Conservation (phyloP, 2,113 vertebrate species). For the Semnornis frantzii region DNA sequence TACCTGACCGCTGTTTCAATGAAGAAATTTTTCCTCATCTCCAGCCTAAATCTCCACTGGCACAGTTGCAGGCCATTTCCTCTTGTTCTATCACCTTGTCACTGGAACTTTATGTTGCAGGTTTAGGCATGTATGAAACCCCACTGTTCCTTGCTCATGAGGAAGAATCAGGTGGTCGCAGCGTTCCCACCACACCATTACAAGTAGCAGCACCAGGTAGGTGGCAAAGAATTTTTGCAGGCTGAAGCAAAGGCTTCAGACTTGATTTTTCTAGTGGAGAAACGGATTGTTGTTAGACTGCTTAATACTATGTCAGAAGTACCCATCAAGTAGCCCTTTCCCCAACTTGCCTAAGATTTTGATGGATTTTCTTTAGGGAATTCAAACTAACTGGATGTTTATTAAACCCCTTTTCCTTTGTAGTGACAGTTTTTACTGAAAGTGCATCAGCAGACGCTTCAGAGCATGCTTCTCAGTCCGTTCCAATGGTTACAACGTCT, state of each 20-base stretch:
- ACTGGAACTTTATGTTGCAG: constrained; percentile 68
- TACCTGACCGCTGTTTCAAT: too few species aligned
- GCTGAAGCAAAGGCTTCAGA: background rate
- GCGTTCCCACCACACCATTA: constrained; percentile 90
- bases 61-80: too few species aligned
- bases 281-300: fast-evolving
- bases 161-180: constrained; percentile 91
- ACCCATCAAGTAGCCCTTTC: background rate
- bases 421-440: constrained; percentile 87
- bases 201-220: constrained; percentile 88
- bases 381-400: background rate
- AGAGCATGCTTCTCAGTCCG: constrained; percentile 92
- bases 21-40: too few species aligned
- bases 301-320: background rate
- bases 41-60: too few species aligned
- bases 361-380: background rate
- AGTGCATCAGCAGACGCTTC: constrained; percentile 81
- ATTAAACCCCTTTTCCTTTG: background rate
- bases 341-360: background rate
- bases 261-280: background rate
- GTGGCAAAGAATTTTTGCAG: background rate
- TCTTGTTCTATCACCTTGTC: background rate
- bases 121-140: constrained; percentile 93
- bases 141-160: constrained; percentile 89
- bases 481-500: constrained; percentile 94